Conservation (phyloP, 2,888 invertebrate species). For the Ophonus ardosiacus region DNA sequence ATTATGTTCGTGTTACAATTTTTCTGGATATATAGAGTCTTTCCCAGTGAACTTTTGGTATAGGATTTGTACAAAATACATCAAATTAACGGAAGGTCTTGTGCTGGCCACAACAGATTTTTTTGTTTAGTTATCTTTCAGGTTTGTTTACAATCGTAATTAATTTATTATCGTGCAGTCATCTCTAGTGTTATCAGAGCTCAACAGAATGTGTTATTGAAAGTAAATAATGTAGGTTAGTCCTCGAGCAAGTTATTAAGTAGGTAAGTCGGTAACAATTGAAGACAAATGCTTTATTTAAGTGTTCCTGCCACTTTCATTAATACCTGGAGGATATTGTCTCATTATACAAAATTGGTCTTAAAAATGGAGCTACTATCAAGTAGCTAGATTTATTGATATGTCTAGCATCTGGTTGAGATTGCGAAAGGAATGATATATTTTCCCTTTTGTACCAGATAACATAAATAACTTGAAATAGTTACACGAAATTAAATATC, state of each 20-base stretch:
- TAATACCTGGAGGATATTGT: constrained; percentile 36
- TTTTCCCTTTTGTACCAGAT: background rate
- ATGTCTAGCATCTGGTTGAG: constrained; percentile 16
- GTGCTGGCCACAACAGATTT: no score
- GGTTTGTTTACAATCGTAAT: no score
- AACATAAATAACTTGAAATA: background rate
- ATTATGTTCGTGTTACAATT: no score
- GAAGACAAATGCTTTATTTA: constrained; percentile 43
- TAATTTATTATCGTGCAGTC: background rate
- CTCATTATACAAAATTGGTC: constrained; percentile 43
- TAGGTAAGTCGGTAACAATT: constrained; percentile 32
- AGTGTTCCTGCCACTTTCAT: constrained; percentile 47
- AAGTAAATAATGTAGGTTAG: constrained; percentile 40
- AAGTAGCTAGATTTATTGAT: constrained; percentile 12
- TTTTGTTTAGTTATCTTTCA: no score
- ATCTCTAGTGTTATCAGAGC: background rate
- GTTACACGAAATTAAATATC: background rate
- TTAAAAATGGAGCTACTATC: constrained; percentile 11
- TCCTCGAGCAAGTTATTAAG: background rate
- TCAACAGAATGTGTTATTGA: background rate
- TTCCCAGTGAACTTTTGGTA: no score
- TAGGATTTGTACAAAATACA: no score
- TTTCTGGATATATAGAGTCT: no score
- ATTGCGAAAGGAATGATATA: constrained; percentile 7
- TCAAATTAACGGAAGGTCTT: no score